phyloP scores from a whole-genome alignment of 2,113 vertebrate species.

The Saguinus midas region DNA sequence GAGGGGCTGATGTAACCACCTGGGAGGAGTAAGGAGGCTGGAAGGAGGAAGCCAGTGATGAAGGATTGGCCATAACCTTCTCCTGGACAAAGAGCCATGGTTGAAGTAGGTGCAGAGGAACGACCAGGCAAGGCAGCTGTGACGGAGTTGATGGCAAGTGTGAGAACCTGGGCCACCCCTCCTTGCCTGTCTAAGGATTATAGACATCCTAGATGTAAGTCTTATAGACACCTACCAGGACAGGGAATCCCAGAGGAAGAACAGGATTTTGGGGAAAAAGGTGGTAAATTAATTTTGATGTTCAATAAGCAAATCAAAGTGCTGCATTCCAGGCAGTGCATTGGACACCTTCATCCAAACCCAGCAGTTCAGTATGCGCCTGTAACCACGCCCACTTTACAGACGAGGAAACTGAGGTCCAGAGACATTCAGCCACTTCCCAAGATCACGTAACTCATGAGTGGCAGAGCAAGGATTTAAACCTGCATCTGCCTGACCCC shows the following conservation, averaged over 20 bases:
- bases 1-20: neutral
- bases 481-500: neutral
- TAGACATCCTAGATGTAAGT: too few species aligned
- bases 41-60: neutral
- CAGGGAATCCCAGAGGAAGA: neutral
- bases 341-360: neutral
- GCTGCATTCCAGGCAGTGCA: fast-evolving
- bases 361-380: neutral
- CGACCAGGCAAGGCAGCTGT: fast-evolving
- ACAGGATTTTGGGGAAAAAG: neutral
- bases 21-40: neutral
- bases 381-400: neutral
- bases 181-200: neutral
- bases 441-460: neutral
- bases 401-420: neutral
- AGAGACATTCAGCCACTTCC: neutral
- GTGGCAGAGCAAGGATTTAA: neutral
- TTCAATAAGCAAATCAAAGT: neutral
- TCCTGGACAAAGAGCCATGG: neutral
- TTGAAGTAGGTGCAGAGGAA: fast-evolving
- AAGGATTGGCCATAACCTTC: too few species aligned
- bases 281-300: neutral
- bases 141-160: too few species aligned
- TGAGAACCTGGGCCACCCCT: fast-evolving
- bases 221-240: neutral